Evolutionary conservation across 2,113 vertebrate genomes (phyloP).

Genomic region (Cynopterus brachyotis): DNA sequence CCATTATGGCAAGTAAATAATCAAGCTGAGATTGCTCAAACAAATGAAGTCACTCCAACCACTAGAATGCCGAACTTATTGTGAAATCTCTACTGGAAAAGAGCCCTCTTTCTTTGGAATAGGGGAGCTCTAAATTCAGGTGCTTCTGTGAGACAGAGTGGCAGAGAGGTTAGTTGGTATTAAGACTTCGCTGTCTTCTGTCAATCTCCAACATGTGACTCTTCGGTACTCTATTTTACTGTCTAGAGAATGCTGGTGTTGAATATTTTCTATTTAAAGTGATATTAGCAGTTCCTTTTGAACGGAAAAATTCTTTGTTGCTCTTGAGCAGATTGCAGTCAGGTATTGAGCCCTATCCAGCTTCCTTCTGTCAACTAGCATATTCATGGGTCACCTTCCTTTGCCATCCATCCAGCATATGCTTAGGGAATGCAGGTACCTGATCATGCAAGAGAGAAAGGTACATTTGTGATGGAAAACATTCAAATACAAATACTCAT

Average conservation of each 20-base stretch:
- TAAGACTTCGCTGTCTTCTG: neutral
- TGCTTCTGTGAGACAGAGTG: neutral
- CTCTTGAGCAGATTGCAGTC: neutral
- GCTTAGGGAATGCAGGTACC: neutral
- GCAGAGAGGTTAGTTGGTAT: neutral
- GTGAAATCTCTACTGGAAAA: neutral
- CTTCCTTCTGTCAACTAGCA: neutral
- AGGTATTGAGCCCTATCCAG: neutral
- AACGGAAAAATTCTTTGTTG: neutral
- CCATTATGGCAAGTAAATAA: neutral
- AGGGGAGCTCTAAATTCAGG: neutral
- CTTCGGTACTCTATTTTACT: neutral
- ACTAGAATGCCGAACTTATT: neutral
- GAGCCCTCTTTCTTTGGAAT: neutral
- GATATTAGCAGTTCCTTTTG: neutral
- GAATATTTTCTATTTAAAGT: neutral
- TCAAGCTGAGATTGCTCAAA: neutral
- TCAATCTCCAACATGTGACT: neutral
- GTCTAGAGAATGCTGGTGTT: neutral
- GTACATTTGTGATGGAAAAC: neutral
- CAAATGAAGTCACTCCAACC: neutral
- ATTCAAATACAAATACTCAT: neutral
- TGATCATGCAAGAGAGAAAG: neutral
- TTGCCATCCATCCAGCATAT: neutral
- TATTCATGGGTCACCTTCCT: neutral